Base-by-base conservation (phyloP, 1,140 invertebrate genomes). In the Aricia agestis region DNA sequence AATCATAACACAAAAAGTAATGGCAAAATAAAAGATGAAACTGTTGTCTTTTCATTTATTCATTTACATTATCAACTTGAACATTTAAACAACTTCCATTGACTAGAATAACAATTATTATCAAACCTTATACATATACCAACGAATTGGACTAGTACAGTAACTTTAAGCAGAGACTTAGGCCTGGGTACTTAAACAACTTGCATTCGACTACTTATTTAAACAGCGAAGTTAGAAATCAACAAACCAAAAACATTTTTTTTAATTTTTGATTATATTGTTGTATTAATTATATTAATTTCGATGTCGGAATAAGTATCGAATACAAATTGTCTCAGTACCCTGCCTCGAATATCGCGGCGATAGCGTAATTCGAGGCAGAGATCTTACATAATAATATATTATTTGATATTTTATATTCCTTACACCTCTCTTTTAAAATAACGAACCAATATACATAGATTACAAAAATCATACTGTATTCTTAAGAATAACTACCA, bases 81-180 rank as follows among this genome's bases (percentile, higher is more conserved):
- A 59, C 41, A 41, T 67, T 67, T 9, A 67, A 67, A 67, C 66
- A 67, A 67, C n/a, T 67, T 36, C 41, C 66, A 67, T 36, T 41
- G 65, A 41, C 66, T 67, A 67, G 65, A 66, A 66, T 66, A 66
- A 66, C 66, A 66, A 66, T 66, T 66, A 66, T 66, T 36, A 66
- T 41, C 58, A 66, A 41, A 41, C 31, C 32, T 66, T 66, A 66
- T 66, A 36, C 66, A 66, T 18, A 41, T 66, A 66, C 31, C 32
- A 41, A 66, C 32, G 31, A 41, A 66, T 59, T 17, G n/a, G 58
- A 59, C 58, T 59, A 59, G 45, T 59, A 18, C n/a, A 59, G 5
- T 59, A 36, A 18, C 58, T 59, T 2, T 59, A 59, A 59, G 58
- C 58, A 18, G 18, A 59, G 18, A 59, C n/a, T 59, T 59, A 18